phyloP scores from a whole-genome alignment of 1,140 invertebrate species.

The Tetramorium simillimum region DNA sequence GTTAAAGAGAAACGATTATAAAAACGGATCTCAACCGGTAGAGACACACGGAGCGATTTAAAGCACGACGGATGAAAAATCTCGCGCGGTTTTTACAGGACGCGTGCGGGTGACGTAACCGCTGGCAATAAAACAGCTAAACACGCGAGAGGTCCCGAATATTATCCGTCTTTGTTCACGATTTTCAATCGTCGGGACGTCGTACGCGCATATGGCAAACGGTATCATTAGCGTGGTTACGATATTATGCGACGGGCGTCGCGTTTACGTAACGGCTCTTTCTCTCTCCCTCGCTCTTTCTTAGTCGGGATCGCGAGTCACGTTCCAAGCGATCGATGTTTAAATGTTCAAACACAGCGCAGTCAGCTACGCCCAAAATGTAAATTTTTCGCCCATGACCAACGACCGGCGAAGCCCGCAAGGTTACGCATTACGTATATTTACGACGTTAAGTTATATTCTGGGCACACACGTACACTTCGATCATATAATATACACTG shows the following conservation, averaged over 20 bases:
- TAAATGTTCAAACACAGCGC: not conserved
- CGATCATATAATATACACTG: not conserved
- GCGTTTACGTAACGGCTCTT: conserved; percentile 30
- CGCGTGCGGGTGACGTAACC: not conserved
- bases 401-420: conserved; percentile 26
- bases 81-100: not conserved
- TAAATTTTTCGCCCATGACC: conserved; percentile 32
- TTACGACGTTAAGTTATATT: conserved; percentile 7
- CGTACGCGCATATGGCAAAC: conserved; percentile 3
- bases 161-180: not conserved
- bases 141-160: not conserved
- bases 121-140: not conserved
- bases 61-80: not conserved
- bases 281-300: not conserved
- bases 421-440: conserved; percentile 8
- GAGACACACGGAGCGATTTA: not conserved
- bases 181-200: not conserved
- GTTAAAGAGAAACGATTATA: conserved; percentile 37
- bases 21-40: not conserved
- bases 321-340: conserved; percentile 20
- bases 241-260: conserved; percentile 32
- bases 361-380: conserved; percentile 24
- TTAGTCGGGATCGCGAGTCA: conserved; percentile 5
- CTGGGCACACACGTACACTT: not conserved
- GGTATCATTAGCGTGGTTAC: conserved; percentile 33